Base-by-base conservation (phyloP, 1,140 invertebrate genomes). In the Dinoponera quadriceps region DNA sequence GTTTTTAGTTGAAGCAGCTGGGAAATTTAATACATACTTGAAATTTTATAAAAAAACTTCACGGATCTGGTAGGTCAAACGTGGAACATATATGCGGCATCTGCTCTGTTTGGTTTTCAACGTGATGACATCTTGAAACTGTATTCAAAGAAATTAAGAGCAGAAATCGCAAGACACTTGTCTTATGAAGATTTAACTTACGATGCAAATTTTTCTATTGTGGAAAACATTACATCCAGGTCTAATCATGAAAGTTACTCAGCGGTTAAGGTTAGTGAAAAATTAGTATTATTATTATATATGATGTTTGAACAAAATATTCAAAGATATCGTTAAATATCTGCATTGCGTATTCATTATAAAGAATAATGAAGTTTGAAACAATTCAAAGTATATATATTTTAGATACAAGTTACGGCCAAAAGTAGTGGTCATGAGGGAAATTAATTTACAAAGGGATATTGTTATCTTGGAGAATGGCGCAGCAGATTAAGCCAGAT, bases 41-140 rank as follows among this genome's bases (percentile, higher is more conserved):
- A 71, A 38, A 48, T 22, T 49, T 14, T 62, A 38, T 27, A n/a
- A 14, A 49, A 27, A 16, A 38, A n/a, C n/a, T 74, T 87, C 72
- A 20, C 13, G 88, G 87, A 74, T 20, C 49, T 89, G 25, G 25
- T 84, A 59, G 18, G 25, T 38, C 78, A 90, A 81, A 93, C 92
- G 18, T 94, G 93, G 93, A 91, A 85, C 44, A 78, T 94, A 27
- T 93, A 68, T 71, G 92, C 87, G 22, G 90, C 91, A 3, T 93
- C 93, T 7, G 49, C 77, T 13, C 82, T 94, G 51, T 94, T 91
- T 73, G 80, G 83, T 74, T 90, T 92, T 29, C 14, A 91, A 38
- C 49, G 57, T n/a, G 80, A 91, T 63, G 85, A 93, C 73, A 16
- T 92, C 3, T 78, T 94, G 5, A 94, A 93, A 75, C 48, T 87